Evolutionary conservation across 2,888 invertebrate genomes (phyloP), one percentile per base, ranked within the genome.

Genomic region (Sericinus montela): DNA sequence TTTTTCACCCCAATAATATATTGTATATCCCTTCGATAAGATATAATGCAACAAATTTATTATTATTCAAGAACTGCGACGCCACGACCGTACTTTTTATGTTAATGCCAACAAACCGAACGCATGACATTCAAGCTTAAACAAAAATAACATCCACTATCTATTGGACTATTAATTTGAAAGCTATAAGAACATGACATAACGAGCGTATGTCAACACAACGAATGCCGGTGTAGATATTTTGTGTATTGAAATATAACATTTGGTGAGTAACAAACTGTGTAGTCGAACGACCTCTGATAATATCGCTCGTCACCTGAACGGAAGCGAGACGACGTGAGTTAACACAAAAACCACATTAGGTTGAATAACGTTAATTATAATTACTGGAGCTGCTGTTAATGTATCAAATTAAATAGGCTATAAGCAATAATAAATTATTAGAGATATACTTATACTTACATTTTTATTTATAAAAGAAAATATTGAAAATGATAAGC

Each of bases 341-440:
- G 59, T 61, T 56, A 63, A 85, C 87, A 87, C 79, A 85, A 83
- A 86, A 87, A 85, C 81, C 66, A 75, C 87, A 87, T 87, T 87
- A 87, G 75, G 64, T 69, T 63, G 65, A 51, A 55, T 55, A 55
- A 56, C 56, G 53, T 61, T 59, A 60, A 66, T 57, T 60, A 56
- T 59, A 60, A 66, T 57, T 60, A 56, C 57, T 55, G 37, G 34
- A 47, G 52, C 52, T 51, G 38, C 45, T 51, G 54, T 55, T 55
- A 52, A 54, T 53, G 45, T 54, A 54, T 54, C 58, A 57, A 55
- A 56, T 56, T 54, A 38, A 35, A 54, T 49, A 54, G 53, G 52
- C 54, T 57, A 32, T 32, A 32, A 11, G 32, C 32, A 32, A 10
- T 3, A 11, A 10, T 32, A n/a, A n/a, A 32, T 32, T 9, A 32